Conservation (phyloP, 2,113 vertebrate genomes). For the Myrmecobius fasciatus region DNA sequence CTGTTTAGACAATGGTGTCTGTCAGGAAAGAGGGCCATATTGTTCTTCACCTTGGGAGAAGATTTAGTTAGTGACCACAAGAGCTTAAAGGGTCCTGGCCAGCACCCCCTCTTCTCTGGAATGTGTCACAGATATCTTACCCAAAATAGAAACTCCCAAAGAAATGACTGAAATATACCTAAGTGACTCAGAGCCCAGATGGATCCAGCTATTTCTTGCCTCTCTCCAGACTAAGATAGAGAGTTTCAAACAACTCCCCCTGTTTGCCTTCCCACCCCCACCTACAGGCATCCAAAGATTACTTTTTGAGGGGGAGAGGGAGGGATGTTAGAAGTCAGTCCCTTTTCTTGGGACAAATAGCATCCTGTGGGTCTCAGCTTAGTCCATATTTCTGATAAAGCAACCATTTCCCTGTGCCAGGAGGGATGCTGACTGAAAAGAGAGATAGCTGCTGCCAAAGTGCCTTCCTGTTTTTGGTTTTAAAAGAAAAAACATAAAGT, state of each 20-base stretch:
- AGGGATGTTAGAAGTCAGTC: slow-evolving; percentile 3
- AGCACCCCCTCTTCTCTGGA: slow-evolving; percentile 15
- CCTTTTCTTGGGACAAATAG: not conserved
- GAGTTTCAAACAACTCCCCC: slow-evolving; percentile 40
- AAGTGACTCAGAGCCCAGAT: slow-evolving; percentile 74
- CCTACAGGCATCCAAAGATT: slow-evolving; percentile 17
- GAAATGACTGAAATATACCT: slow-evolving; percentile 62
- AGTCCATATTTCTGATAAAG: not conserved
- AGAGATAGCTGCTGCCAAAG: not conserved
- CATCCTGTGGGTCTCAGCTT: not conserved
- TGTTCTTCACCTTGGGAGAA: not conserved
- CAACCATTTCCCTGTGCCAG: not conserved
- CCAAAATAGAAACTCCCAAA: slow-evolving; percentile 73
- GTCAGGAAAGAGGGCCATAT: not conserved
- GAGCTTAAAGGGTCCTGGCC: slow-evolving; percentile 28
- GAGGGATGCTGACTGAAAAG: not conserved
- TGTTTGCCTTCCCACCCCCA: not conserved
- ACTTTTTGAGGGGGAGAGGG: not conserved
- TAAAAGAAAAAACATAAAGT: not conserved
- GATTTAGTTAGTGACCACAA: not conserved
- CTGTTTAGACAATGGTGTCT: not conserved
- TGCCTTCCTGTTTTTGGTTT: not conserved
- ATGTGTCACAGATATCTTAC: slow-evolving; percentile 58
- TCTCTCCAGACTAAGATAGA: slow-evolving; percentile 35
- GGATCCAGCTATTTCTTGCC: slow-evolving; percentile 72